Evolutionary conservation across 2,888 invertebrate species (phyloP), one percentile per base, ranked within the genome.

Genomic region (Thecophora atra): DNA sequence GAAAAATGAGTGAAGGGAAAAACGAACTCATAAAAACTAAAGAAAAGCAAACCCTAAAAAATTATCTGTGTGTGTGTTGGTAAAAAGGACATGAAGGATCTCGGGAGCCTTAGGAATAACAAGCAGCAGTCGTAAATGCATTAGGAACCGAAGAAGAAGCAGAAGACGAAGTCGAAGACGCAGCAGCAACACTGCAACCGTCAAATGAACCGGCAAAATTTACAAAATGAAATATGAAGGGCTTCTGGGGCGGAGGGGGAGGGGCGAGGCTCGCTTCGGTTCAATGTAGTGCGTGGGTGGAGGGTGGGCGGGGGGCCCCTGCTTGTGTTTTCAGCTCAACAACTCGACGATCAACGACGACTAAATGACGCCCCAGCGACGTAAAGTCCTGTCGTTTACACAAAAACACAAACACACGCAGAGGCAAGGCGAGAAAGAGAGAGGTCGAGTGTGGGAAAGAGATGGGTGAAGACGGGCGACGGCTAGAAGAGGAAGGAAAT

Each of bases 131-230:
- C 8, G 42, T 28, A 28, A 30, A n/a, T 60, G 30, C 44, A 47
- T 21, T n/a, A 64, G 64, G 5, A 42, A 15, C 7, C 21, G 26
- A 26, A 28, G 11, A 28, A 28, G 60, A 44, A 47, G 19, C 24
- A 65, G 51, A 11, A n/a, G 11, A 11, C 26, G 51, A 6, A 21
- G 47, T 24, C 44, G 64, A 4, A 47, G n/a, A 6, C 17, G 66
- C 66, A 30, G 54, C 30, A 63, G 47, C 62, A 70, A 26, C 24
- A 63, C 62, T 62, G 70, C 76, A 73, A 75, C 37, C 81, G 82
- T 81, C 83, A 83, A 83, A 83, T 83, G 84, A 84, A 83, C 83
- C 84, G 82, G 82, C 84, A 83, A 83, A 83, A 77, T 82, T 78
- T 76, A 79, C 79, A 78, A 81, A 83, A 83, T 81, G 82, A 81